Percentiles rank a stretch among this genome's conserved stretches.
phyloP scores from a whole-genome alignment of 2,888 invertebrate genomes.

The Nephrotoma appendiculata region DNA sequence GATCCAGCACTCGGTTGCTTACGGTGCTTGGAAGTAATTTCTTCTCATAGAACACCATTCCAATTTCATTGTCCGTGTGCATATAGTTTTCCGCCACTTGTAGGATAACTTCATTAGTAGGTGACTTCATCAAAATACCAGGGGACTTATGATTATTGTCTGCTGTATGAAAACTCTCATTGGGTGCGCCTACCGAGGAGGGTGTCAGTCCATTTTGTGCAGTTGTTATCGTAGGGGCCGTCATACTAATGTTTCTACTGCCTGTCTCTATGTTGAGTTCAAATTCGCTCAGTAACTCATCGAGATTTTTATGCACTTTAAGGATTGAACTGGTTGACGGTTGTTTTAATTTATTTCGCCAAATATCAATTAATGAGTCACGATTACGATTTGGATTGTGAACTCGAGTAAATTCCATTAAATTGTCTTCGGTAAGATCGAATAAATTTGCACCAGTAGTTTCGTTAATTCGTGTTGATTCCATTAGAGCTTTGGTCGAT shows the following conservation, averaged over 20 bases:
- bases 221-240: slow-evolving; percentile 11
- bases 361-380: slow-evolving; percentile 23
- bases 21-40: slow-evolving; percentile 29
- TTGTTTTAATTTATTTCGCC: slow-evolving; percentile 26
- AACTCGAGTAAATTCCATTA: slow-evolving; percentile 10
- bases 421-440: slow-evolving; percentile 15
- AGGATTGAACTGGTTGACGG: slow-evolving; percentile 19
- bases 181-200: slow-evolving; percentile 12
- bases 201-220: neutral
- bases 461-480: slow-evolving; percentile 8
- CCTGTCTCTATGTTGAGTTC: neutral
- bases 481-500: slow-evolving; percentile 17
- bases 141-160: slow-evolving; percentile 10
- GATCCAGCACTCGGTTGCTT: slow-evolving; percentile 20
- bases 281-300: slow-evolving; percentile 22
- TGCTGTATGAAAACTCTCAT: slow-evolving; percentile 21
- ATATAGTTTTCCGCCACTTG: slow-evolving; percentile 57
- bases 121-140: slow-evolving; percentile 18
- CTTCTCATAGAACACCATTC: slow-evolving; percentile 53
- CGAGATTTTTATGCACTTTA: slow-evolving; percentile 21
- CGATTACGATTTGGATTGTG: slow-evolving; percentile 14
- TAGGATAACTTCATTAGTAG: slow-evolving; percentile 20
- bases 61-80: slow-evolving; percentile 56
- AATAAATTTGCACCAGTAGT: slow-evolving; percentile 10
- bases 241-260: neutral